Percentiles rank a stretch among this genome's conserved stretches.
phyloP scores from a whole-genome alignment of 2,888 invertebrate species.

The Cotesia congregata region DNA sequence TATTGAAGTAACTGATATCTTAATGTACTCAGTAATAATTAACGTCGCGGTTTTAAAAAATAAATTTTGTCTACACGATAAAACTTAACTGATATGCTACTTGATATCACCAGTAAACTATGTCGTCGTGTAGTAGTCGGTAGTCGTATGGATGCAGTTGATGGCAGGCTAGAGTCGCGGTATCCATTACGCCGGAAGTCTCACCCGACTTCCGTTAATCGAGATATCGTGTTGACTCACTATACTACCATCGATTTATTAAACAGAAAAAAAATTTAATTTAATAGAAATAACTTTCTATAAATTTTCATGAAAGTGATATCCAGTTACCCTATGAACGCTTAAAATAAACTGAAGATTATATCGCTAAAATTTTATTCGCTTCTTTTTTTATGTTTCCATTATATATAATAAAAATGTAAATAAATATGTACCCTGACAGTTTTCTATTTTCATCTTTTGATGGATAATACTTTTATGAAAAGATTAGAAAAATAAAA shows the following conservation, averaged over 20 bases:
- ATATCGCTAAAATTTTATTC: background rate
- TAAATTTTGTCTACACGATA: slow-evolving; percentile 21
- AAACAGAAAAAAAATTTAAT: background rate
- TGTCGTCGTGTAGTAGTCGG: background rate
- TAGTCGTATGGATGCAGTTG: slow-evolving; percentile 29
- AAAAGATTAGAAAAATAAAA: background rate
- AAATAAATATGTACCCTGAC: background rate
- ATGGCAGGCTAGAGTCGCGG: slow-evolving; percentile 32
- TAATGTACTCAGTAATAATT: background rate
- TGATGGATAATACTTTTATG: background rate
- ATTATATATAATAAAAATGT: background rate
- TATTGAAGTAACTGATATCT: background rate
- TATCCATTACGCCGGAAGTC: slow-evolving; percentile 58
- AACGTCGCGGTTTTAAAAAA: background rate
- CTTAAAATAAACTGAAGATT: background rate
- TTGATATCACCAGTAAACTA: slow-evolving; percentile 33
- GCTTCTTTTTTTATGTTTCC: background rate
- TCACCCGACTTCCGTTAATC: slow-evolving; percentile 55
- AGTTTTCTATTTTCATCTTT: background rate
- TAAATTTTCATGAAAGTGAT: background rate
- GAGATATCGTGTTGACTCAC: slow-evolving; percentile 43
- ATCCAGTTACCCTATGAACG: background rate
- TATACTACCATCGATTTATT: slow-evolving; percentile 37
- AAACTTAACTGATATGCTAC: slow-evolving; percentile 20
- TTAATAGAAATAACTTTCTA: background rate